Base-by-base conservation (phyloP, 92 coral and sea anemone genomes). In the Zoanthus gigantus region DNA sequence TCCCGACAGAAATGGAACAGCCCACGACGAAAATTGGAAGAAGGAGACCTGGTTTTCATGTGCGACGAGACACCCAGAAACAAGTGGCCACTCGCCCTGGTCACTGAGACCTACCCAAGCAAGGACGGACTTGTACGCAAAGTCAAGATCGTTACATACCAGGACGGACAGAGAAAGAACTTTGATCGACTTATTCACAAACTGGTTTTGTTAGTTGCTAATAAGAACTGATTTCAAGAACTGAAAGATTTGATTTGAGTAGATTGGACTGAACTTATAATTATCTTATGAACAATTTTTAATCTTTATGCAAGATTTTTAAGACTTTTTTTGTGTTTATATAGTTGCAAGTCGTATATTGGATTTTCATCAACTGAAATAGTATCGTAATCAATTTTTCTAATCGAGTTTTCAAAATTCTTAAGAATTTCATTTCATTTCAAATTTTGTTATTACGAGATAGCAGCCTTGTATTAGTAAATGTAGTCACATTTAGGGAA, bases 11-110 rank as follows among this genome's bases (percentile, higher is more conserved):
- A 34, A 34, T 34, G 42, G 42, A 34, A 34, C 42, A 34, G 3
- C 75, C 75, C 75, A 71, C 44, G 47, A 37, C 75, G 47, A 71
- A 71, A 71, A 47, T 34, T 34, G 3, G 75, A 71, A 23, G 23
- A 23, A 71, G 75, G 75, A 71, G 75, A 71, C 75, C 47, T 31
- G 10, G 75, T 71, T 42, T 15, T 71, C 75, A 71, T 71, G 50
- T 71, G 75, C 75, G 48, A 71, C 75, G 75, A 71, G 75, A 71
- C 48, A 30, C 46, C 75, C 16, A 71, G 75, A 71, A 30, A 71
- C 75, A 71, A 71, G 46, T 71, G 75, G 75, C 75, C 75, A 31
- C 47, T 71, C 17, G 75, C 75, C 44, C 47, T 71, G 75, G 75
- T 71, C 46, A 71, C 75, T 71, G 48, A 71, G 47, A 32, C 75